Percentiles rank a stretch among this genome's conserved stretches.
Conservation (phyloP, 2,113 vertebrate genomes). For the Pelecanus crispus region DNA sequence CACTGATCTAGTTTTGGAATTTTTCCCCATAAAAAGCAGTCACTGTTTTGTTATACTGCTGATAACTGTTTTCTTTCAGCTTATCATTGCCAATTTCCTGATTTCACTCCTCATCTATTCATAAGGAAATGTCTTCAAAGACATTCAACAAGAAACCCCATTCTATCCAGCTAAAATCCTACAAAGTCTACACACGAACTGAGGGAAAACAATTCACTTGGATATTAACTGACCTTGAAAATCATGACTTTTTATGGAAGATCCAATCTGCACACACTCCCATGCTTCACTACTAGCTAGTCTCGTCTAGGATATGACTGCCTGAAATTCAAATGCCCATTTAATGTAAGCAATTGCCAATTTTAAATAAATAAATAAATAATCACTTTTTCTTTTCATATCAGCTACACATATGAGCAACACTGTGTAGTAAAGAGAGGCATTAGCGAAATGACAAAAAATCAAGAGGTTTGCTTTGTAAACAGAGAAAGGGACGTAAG, state of each 20-base stretch:
- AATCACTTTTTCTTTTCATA: background rate
- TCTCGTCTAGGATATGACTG: background rate
- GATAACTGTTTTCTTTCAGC: background rate
- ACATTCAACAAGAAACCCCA: background rate
- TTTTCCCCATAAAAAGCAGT: background rate
- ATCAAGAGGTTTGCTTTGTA: background rate
- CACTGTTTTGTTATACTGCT: background rate
- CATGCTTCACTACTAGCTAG: background rate
- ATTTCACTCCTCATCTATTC: background rate
- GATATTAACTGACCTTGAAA: background rate
- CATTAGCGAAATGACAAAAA: background rate
- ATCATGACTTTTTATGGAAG: background rate
- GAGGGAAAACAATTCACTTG: background rate
- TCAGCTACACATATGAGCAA: background rate
- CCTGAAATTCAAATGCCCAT: background rate
- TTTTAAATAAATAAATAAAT: background rate
- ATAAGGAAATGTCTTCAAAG: background rate
- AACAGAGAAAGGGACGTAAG: background rate
- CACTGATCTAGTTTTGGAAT: background rate
- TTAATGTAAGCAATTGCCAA: background rate
- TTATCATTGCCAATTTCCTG: background rate
- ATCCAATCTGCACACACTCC: background rate
- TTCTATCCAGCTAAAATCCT: background rate
- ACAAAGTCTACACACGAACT: background rate
- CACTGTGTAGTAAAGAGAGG: background rate